These are phyloP conservation scores for Athene cunicularia DNA, from an alignment of 2,113 vertebrate genomes.

Conservation along the genomic window DNA sequence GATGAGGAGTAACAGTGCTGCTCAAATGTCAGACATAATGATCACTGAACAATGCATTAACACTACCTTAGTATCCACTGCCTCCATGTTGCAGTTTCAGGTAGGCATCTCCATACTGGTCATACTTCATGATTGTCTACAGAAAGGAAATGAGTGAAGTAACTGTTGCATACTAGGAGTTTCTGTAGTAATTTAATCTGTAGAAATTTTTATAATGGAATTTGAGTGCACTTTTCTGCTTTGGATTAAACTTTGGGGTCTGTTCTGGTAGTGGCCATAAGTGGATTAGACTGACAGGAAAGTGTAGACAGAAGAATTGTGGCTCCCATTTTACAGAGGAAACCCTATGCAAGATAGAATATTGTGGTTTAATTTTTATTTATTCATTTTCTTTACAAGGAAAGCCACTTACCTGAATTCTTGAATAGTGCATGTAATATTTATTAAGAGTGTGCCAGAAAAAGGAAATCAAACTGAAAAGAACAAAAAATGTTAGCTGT, in stretches of 20 bases:
- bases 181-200: background rate
- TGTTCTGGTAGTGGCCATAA: background rate
- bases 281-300: background rate
- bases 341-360: background rate
- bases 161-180: background rate
- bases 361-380: background rate
- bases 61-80: background rate
- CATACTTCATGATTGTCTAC: background rate
- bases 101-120: background rate
- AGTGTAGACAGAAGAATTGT: background rate
- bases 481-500: conserved; percentile 21
- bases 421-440: conserved; percentile 14
- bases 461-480: background rate
- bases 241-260: background rate
- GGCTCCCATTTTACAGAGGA: background rate
- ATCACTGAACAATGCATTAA: background rate
- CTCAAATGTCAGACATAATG: background rate
- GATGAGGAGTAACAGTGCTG: background rate
- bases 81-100: background rate
- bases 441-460: conserved; percentile 3
- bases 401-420: conserved; percentile 25
- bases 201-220: background rate
- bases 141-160: background rate
- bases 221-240: background rate
- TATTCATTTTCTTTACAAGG: background rate